phyloP scores from a whole-genome alignment of 2,113 vertebrate species.

The Andinoacara biseriatus region DNA sequence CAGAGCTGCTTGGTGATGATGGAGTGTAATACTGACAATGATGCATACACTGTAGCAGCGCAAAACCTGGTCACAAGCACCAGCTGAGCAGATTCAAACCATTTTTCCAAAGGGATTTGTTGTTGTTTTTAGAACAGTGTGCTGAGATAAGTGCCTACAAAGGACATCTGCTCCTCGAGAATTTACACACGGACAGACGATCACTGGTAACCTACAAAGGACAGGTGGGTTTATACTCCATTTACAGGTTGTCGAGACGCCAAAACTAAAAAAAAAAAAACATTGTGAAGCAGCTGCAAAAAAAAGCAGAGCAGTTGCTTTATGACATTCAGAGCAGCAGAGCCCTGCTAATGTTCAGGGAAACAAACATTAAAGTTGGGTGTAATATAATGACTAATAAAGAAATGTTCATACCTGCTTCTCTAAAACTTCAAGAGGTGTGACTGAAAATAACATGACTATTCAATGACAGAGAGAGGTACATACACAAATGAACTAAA shows the following conservation, averaged over 20 bases:
- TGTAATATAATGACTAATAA: neutral
- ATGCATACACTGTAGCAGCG: neutral
- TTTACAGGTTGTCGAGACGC: conserved; percentile 12
- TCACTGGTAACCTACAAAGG: neutral
- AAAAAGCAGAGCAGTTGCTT: neutral
- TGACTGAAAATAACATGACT: neutral
- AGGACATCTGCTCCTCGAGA: conserved; percentile 23
- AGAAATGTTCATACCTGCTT: neutral
- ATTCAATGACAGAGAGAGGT: neutral
- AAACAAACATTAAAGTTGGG: neutral
- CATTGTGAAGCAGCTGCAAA: neutral
- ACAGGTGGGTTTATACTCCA: neutral
- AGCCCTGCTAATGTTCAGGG: neutral
- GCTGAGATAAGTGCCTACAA: conserved; percentile 40
- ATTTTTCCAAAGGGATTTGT: conserved; percentile 18
- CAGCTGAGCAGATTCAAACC: conserved; percentile 24
- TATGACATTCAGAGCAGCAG: neutral
- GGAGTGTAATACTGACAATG: conserved; percentile 19
- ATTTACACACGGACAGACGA: conserved; percentile 10
- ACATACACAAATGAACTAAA: neutral
- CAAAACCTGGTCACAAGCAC: conserved; percentile 8
- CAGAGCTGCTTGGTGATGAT: neutral
- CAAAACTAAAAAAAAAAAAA: neutral
- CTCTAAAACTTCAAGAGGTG: neutral
- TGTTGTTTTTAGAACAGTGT: conserved; percentile 30